Evolutionary conservation across 2,113 vertebrate species (phyloP).

Genomic region (Colossoma macropomum): DNA sequence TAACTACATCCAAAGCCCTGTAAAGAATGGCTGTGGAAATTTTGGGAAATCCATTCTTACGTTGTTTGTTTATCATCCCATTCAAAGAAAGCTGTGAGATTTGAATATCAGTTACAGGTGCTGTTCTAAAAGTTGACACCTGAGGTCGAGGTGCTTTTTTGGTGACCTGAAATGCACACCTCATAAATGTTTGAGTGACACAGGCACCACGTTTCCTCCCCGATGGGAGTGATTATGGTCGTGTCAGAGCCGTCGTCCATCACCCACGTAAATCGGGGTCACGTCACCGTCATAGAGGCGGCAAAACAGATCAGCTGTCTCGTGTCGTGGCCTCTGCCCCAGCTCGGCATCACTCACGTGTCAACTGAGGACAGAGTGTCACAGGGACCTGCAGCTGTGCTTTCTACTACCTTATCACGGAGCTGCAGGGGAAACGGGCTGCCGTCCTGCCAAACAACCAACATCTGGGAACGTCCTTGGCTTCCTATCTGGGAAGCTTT

Average conservation of each 20-base stretch:
- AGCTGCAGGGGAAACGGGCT: slow-evolving; percentile 10
- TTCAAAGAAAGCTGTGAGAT: not conserved
- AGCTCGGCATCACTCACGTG: slow-evolving; percentile 46
- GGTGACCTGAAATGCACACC: slow-evolving; percentile 20
- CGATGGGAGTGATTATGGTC: slow-evolving; percentile 30
- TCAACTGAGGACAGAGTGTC: slow-evolving; percentile 30
- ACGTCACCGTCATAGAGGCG: slow-evolving; percentile 33
- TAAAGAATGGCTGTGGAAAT: no score
- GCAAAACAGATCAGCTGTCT: slow-evolving; percentile 44
- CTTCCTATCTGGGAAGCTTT: slow-evolving; percentile 12
- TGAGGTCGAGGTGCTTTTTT: slow-evolving; percentile 17
- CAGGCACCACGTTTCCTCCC: slow-evolving; percentile 13
- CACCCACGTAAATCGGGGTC: slow-evolving; percentile 41
- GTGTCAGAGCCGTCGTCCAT: slow-evolving; percentile 15
- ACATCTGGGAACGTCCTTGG: slow-evolving; percentile 28
- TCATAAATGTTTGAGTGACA: slow-evolving; percentile 33
- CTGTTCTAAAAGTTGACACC: not conserved
- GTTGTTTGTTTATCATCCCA: not conserved
- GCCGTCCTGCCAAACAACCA: slow-evolving; percentile 8
- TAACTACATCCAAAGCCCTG: no score
- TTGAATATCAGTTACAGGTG: not conserved
- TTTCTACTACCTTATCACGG: slow-evolving; percentile 14
- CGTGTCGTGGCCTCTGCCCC: slow-evolving; percentile 41
- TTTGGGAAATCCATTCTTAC: no score
- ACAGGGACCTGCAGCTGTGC: slow-evolving; percentile 20